These are phyloP conservation scores for Elegia similella DNA, from an alignment of 2,888 invertebrate genomes.

Conservation along the genomic window DNA sequence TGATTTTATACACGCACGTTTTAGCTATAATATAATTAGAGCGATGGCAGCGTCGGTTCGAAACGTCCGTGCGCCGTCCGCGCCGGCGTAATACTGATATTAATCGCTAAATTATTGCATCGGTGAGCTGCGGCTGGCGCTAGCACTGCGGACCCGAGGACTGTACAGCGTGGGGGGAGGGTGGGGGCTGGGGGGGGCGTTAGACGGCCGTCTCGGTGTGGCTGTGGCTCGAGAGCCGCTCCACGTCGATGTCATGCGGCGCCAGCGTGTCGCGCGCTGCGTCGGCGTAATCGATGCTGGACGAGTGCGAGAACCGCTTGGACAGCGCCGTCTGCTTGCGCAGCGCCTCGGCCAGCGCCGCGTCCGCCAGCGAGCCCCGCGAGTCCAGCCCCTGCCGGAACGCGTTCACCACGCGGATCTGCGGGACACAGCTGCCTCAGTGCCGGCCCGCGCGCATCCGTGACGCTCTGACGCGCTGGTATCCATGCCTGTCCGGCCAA, in stretches of 20 bases:
- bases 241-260: constrained; percentile 95
- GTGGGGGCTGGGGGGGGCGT: constrained; percentile 33
- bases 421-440: constrained; percentile 71
- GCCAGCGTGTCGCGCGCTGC: constrained; percentile 93
- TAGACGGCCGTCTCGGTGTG: constrained; percentile 97
- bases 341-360: constrained; percentile 95
- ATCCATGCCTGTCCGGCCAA: background rate
- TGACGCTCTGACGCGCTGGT: constrained; percentile 28
- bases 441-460: constrained; percentile 17
- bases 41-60: constrained; percentile 61
- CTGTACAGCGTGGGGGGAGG: constrained; percentile 25
- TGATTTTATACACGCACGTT: constrained; percentile 66
- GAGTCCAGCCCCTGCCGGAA: constrained; percentile 99
- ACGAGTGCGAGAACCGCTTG: constrained; percentile 95
- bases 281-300: constrained; percentile 94
- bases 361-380: constrained; percentile 95
- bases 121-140: constrained; percentile 30
- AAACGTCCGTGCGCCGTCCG: constrained; percentile 34
- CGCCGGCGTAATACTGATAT: constrained; percentile 46
- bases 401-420: constrained; percentile 99
- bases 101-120: constrained; percentile 45
- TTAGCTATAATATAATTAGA: constrained; percentile 50
- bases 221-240: constrained; percentile 95
- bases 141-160: constrained; percentile 28
- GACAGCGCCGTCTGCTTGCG: constrained; percentile 96